Evolutionary conservation across 1,140 invertebrate genomes (phyloP).

Genomic region (Leptoteleia sp.): DNA sequence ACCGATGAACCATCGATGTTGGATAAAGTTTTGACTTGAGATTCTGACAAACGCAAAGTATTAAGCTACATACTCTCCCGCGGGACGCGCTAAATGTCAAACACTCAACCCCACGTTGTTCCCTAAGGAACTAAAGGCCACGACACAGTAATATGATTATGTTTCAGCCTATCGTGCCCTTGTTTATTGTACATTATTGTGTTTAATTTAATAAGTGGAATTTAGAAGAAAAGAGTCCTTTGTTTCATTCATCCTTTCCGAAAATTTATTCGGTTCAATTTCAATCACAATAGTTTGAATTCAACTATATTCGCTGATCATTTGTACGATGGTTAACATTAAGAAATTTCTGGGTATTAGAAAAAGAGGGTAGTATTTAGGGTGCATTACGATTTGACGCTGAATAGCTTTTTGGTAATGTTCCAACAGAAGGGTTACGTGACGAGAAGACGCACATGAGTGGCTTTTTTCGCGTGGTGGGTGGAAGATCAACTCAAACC

Average conservation of each 20-base stretch:
- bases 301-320: no score
- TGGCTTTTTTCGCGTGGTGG: slow-evolving; percentile 75
- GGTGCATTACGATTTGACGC: slow-evolving; percentile 48
- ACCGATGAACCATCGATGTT: slow-evolving; percentile 55
- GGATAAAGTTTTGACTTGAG: slow-evolving; percentile 35
- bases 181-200: slow-evolving; percentile 74
- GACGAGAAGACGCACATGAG: slow-evolving; percentile 72
- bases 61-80: slow-evolving; percentile 63
- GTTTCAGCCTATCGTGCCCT: slow-evolving; percentile 70
- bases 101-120: slow-evolving; percentile 69
- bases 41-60: slow-evolving; percentile 58
- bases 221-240: slow-evolving; percentile 12
- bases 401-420: slow-evolving; percentile 72
- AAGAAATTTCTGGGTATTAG: slow-evolving; percentile 10
- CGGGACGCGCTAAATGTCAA: slow-evolving; percentile 80
- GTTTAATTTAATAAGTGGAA: slow-evolving; percentile 15
- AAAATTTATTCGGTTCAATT: not conserved
- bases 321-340: no score
- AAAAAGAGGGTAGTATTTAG: not conserved
- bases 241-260: slow-evolving; percentile 1
- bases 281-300: no score
- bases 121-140: slow-evolving; percentile 76
- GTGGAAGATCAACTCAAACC: slow-evolving; percentile 66
- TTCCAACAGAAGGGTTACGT: slow-evolving; percentile 72
- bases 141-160: slow-evolving; percentile 78